Evolutionary conservation across 2,888 invertebrate species (phyloP).

Genomic region (Drosophila atripex): DNA sequence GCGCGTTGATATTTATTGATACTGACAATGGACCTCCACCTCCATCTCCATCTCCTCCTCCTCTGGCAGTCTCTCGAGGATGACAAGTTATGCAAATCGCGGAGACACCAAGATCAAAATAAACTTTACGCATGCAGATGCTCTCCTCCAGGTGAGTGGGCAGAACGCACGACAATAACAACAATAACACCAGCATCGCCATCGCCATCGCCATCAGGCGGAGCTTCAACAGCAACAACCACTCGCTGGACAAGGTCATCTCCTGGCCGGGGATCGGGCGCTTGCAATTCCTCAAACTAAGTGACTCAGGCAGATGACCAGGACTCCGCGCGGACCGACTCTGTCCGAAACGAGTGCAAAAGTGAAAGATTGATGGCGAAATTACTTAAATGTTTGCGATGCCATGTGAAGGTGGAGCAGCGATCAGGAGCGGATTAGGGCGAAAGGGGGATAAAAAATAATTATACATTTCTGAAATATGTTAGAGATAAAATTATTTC

Average conservation of each 20-base stretch:
- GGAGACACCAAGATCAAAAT: constrained; percentile 78
- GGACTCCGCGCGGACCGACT: constrained; percentile 14
- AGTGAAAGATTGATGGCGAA: constrained; percentile 80
- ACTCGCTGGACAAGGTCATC: constrained; percentile 54
- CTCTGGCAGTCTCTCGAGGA: constrained; percentile 42
- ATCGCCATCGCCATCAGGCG: too few relatives aligned
- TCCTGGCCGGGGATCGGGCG: constrained; percentile 1
- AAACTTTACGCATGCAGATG: constrained; percentile 65
- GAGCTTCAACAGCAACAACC: neutral
- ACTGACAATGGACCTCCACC: constrained; percentile 74
- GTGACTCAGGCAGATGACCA: constrained; percentile 38
- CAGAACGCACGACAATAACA: constrained; percentile 50
- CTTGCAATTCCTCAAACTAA: constrained; percentile 32
- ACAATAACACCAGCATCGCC: neutral
- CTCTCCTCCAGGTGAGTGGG: constrained; percentile 64
- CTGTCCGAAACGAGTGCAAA: constrained; percentile 75
- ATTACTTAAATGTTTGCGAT: constrained; percentile 76
- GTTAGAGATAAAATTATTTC: too few relatives aligned
- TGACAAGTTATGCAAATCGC: constrained; percentile 79
- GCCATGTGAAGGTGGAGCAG: constrained; percentile 24
- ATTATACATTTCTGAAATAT: neutral
- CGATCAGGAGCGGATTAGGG: constrained; percentile 16
- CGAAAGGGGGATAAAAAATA: neutral
- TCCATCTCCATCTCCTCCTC: constrained; percentile 9
- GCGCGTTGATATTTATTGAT: constrained; percentile 77